phyloP scores from a whole-genome alignment of 64 coral and sea anemone species.

The Actinia tenebrosa region DNA sequence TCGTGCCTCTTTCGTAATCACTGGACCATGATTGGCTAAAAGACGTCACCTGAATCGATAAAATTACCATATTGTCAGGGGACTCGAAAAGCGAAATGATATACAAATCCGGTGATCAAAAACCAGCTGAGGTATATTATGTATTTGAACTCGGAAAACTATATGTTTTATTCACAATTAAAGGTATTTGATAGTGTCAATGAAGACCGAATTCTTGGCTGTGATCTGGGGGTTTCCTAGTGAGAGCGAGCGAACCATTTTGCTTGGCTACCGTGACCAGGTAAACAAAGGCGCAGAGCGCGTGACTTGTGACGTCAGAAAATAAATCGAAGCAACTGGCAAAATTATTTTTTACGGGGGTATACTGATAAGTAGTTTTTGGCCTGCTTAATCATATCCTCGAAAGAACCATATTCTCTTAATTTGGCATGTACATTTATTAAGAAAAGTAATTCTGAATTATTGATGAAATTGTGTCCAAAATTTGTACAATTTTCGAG shows the following conservation, averaged over 20 bases:
- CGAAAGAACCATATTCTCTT: not conserved
- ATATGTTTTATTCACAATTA: not conserved
- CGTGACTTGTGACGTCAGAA: not conserved
- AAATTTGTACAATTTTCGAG: not conserved
- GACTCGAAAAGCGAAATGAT: not conserved
- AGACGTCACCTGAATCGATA: not conserved
- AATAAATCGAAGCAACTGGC: not conserved
- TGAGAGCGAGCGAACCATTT: not conserved
- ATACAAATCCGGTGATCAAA: not conserved
- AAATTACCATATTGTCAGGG: not conserved
- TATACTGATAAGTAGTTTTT: not conserved
- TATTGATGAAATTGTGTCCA: not conserved
- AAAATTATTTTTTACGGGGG: not conserved
- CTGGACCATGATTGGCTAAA: conserved; percentile 1
- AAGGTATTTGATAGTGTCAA: not conserved
- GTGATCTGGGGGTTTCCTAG: not conserved
- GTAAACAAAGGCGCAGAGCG: not conserved
- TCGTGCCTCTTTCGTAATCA: not conserved
- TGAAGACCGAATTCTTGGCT: not conserved
- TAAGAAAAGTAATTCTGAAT: too few relatives aligned
- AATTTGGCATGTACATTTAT: not conserved
- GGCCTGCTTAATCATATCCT: not conserved
- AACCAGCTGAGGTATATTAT: too few relatives aligned
- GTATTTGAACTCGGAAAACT: not conserved
- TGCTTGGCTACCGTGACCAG: not conserved